These are phyloP conservation scores for Solen grandis DNA, from an alignment of 1,140 invertebrate genomes.

Conservation along the genomic window DNA sequence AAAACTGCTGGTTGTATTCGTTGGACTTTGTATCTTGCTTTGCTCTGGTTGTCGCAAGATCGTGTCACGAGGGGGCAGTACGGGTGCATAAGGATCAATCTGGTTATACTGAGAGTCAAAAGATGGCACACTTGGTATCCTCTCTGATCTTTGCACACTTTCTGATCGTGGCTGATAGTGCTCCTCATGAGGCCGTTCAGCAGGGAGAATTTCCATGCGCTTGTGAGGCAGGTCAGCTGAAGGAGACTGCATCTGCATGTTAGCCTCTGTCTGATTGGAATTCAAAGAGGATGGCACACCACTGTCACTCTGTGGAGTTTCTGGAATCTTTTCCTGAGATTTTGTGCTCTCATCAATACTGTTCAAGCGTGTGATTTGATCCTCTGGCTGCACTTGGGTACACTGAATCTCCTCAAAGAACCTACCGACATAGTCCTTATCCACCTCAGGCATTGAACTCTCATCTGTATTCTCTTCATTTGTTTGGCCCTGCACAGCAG, in stretches of 20 bases:
- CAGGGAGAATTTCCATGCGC: constrained; percentile 71
- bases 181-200: constrained; percentile 65
- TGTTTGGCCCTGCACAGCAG: constrained; percentile 40
- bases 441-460: constrained; percentile 69
- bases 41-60: constrained; percentile 44
- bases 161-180: constrained; percentile 56
- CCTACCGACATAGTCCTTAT: constrained; percentile 72
- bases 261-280: constrained; percentile 57
- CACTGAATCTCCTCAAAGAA: constrained; percentile 55
- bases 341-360: constrained; percentile 59
- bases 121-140: constrained; percentile 59
- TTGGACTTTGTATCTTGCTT: constrained; percentile 38
- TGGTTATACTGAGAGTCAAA: constrained; percentile 44
- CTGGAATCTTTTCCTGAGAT: constrained; percentile 48
- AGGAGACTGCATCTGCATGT: constrained; percentile 54
- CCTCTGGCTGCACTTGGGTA: constrained; percentile 13
- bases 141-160: constrained; percentile 59
- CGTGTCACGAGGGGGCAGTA: constrained; percentile 32
- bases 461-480: constrained; percentile 58
- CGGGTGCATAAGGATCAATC: constrained; percentile 57
- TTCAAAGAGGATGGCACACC: constrained; percentile 55
- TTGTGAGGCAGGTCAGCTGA: constrained; percentile 68
- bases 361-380: constrained; percentile 54
- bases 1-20: constrained; percentile 57
- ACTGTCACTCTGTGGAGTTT: constrained; percentile 55